Evolutionary conservation across 2,113 vertebrate species (phyloP), one percentile per base, ranked within the genome.

Genomic region (Shinisaurus crocodilurus): DNA sequence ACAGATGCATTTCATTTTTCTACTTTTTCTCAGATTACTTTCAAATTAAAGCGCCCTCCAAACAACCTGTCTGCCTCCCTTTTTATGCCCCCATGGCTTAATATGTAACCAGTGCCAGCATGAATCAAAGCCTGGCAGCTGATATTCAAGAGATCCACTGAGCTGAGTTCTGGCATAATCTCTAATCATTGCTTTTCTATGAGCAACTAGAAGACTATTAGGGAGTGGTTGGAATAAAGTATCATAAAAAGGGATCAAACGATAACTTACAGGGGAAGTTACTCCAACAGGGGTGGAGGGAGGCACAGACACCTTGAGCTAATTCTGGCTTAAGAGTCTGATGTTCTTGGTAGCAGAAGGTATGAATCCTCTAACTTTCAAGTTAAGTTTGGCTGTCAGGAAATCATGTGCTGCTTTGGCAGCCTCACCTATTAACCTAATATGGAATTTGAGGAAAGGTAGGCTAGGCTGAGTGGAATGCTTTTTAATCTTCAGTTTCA

Each of bases 401-500:
- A 87, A 94, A 91, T 81, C 23, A 0, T 1, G 86, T 91, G 54
- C 16, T 70, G 82, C 45, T 70, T 48, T 79, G 0, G 0, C 79
- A 76, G 10, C 23, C 76, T 50, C 40, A 0, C n/a, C 74, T 86
- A 84, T 85, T 91, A 82, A 77, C 83, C 69, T 48, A 2, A 86
- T 43, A 29, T 79, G 50, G 86, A 45, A 9, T 0, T 0, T 1
- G 1, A 2, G 83, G 74, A 86, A 69, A 1, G 34, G 70, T 57
- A 37, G 81, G 2, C 57, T 81, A 76, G 88, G 40, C 18, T 0
- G 0, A 0, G 57, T 45, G 34, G 72, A 43, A 85, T 23, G 23
- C 34, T n/a, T 29, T 90, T 86, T 63, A 88, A n/a, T 90, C 83
- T 75, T 86, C 29, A 13, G 10, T 79, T 85, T 88, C 50, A 32